A percentile compares a stretch with the other conserved stretches of the same genome.
These are phyloP conservation scores for Microctonus brassicae DNA, from an alignment of 2,888 invertebrate genomes.

Conservation along the genomic window DNA sequence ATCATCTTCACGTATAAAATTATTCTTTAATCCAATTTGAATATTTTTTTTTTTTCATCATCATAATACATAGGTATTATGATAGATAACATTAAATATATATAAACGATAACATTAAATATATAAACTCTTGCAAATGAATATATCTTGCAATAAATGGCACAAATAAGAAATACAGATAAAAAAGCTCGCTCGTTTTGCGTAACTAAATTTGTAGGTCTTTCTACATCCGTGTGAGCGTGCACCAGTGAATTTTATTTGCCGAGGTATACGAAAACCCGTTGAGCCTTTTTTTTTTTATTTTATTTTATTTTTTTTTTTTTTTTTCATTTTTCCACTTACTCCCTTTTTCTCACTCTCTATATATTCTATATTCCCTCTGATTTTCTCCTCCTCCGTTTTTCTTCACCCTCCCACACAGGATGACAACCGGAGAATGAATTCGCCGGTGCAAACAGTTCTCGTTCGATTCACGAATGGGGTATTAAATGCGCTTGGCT, in stretches of 20 bases:
- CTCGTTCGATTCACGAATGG: constrained; percentile 22
- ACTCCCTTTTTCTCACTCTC: not conserved
- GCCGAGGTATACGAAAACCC: not conserved
- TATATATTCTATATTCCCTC: no score
- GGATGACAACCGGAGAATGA: constrained; percentile 21
- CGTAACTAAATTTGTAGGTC: constrained; percentile 6
- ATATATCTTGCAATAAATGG: not conserved
- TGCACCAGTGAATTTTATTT: constrained; percentile 4
- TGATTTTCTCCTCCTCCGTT: constrained; percentile 3
- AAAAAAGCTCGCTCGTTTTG: constrained; percentile 5
- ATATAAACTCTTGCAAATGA: not conserved
- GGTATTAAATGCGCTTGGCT: constrained; percentile 25
- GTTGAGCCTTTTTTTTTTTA: constrained; percentile 8
- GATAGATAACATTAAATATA: no score
- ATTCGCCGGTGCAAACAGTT: constrained; percentile 23
- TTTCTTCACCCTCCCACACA: constrained; percentile 21
- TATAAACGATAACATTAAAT: not conserved
- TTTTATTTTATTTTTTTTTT: no score
- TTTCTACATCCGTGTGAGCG: not conserved
- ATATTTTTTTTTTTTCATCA: not conserved
- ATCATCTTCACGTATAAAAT: not conserved
- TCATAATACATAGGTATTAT: not conserved
- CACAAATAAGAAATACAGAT: not conserved
- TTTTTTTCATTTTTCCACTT: constrained; percentile 7
- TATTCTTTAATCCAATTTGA: not conserved